Conservation (phyloP, 2,888 invertebrate species). For the Neocrepidodera transversa region DNA sequence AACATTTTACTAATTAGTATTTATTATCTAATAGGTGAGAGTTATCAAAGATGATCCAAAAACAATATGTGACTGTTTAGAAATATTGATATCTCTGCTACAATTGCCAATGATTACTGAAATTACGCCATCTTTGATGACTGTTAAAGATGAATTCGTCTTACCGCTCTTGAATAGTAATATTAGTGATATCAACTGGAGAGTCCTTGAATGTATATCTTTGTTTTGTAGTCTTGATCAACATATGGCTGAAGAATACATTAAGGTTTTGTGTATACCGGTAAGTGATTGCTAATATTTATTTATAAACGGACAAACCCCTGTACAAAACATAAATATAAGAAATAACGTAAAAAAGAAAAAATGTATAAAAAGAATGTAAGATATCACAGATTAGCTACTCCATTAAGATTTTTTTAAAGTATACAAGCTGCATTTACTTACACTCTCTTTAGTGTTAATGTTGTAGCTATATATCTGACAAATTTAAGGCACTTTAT, state of each 20-base stretch:
- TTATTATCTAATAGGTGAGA: conserved; percentile 13
- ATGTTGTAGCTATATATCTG: too few relatives aligned
- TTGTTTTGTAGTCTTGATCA: conserved; percentile 44
- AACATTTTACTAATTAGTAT: neutral
- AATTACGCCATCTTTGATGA: conserved; percentile 35
- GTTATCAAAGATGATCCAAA: conserved; percentile 42
- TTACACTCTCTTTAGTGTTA: too few relatives aligned
- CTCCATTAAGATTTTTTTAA: too few relatives aligned
- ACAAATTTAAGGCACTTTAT: too few relatives aligned
- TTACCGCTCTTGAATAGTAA: conserved; percentile 39
- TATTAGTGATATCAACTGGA: conserved; percentile 42
- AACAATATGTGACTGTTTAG: conserved; percentile 44
- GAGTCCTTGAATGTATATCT: conserved; percentile 43
- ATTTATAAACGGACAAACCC: too few relatives aligned
- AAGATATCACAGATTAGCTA: too few relatives aligned
- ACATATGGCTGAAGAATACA: conserved; percentile 39
- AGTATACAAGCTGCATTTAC: too few relatives aligned
- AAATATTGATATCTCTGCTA: conserved; percentile 44
- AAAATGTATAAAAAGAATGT: too few relatives aligned
- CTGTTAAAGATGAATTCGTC: conserved; percentile 46
- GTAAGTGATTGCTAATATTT: conserved; percentile 43
- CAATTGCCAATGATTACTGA: conserved; percentile 26
- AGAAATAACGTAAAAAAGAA: too few relatives aligned
- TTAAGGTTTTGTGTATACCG: conserved; percentile 44
- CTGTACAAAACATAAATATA: too few relatives aligned